phyloP scores from a whole-genome alignment of 1,140 invertebrate genomes.

The Cherax destructor region DNA sequence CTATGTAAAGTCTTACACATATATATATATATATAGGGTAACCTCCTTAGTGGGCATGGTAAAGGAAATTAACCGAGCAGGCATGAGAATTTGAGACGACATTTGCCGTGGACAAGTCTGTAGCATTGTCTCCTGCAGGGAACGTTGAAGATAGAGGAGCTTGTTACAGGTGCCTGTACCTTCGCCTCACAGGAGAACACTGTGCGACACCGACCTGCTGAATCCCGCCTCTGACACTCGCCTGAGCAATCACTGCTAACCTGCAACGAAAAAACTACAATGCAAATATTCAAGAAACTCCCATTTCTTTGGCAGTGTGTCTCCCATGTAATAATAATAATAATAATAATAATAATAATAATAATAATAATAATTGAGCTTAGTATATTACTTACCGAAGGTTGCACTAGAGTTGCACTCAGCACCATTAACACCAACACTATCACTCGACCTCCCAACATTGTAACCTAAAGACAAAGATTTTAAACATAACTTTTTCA shows the following conservation, averaged over 20 bases:
- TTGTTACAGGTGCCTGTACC: background rate
- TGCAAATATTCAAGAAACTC: no score
- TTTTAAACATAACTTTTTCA: no score
- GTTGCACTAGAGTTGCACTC: no score
- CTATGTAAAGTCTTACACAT: no score
- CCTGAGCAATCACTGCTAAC: background rate
- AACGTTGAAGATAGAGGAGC: background rate
- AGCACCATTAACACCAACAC: no score
- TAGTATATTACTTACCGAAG: no score
- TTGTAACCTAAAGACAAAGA: no score
- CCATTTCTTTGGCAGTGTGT: no score
- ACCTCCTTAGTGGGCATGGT: background rate
- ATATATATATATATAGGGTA: background rate
- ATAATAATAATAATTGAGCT: no score
- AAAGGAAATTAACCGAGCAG: conserved; percentile 16
- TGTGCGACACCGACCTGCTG: background rate
- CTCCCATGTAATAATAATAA: no score
- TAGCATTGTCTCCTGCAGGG: conserved; percentile 32
- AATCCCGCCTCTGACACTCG: background rate
- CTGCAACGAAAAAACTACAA: background rate
- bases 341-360: no score
- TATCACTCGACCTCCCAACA: no score
- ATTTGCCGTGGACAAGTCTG: conserved; percentile 1
- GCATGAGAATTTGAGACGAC: conserved; percentile 52
- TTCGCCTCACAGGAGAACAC: background rate